A percentile compares a stretch with the other conserved stretches of the same genome.
Conservation (phyloP, 2,797 vertebrate genomes). For the Semotilus atromaculatus region DNA sequence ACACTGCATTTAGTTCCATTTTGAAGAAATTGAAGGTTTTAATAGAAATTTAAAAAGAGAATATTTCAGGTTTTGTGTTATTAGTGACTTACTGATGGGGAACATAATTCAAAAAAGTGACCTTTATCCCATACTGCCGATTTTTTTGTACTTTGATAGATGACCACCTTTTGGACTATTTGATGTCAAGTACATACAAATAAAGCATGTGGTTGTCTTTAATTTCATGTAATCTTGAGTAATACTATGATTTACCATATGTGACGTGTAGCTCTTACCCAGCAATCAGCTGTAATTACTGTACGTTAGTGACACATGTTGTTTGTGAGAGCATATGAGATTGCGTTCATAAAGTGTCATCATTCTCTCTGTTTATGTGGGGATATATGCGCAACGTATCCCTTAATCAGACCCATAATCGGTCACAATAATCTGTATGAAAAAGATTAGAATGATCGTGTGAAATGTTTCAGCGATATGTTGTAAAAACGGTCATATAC, state of each 20-base stretch:
- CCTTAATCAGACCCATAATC: conserved; percentile 4
- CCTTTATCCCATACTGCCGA: not conserved
- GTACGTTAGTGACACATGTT: conserved; percentile 30
- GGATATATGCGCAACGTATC: not conserved
- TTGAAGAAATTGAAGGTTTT: not conserved
- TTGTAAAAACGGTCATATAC: not conserved
- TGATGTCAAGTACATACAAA: not conserved
- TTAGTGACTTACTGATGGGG: not conserved
- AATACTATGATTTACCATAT: conserved; percentile 21
- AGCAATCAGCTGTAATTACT: conserved; percentile 20
- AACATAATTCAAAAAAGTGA: not conserved
- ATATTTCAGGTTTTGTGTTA: not conserved
- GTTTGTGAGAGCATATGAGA: conserved; percentile 8
- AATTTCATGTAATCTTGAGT: conserved; percentile 7
- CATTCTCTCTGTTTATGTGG: not conserved
- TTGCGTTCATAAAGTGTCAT: not conserved
- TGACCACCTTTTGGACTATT: conserved; percentile 14
- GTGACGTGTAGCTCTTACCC: conserved; percentile 18
- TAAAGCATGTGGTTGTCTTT: not conserved
- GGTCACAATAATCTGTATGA: conserved; percentile 23
- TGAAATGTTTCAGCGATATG: not conserved
- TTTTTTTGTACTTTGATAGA: not conserved
- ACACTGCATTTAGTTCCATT: not conserved
- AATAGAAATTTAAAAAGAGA: not conserved
- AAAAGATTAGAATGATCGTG: conserved; percentile 21